These are phyloP conservation scores for Hemithea aestivaria DNA, from an alignment of 2,888 invertebrate genomes.

Conservation along the genomic window DNA sequence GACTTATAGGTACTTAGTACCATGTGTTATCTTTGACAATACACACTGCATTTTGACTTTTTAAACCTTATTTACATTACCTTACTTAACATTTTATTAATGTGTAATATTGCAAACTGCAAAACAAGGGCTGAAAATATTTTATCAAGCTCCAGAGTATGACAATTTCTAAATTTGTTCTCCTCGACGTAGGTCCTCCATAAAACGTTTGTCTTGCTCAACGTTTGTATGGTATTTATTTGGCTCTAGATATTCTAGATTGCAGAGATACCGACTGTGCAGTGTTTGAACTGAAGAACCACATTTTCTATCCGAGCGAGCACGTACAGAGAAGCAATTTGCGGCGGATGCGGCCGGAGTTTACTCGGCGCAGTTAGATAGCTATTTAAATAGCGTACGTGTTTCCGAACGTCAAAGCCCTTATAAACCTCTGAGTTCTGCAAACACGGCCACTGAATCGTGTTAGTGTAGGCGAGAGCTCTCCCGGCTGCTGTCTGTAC, in stretches of 20 bases:
- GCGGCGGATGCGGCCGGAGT: conserved; percentile 34
- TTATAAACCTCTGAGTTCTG: conserved; percentile 70
- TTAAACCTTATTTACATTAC: no score
- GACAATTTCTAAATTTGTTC: no score
- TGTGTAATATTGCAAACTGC: no score
- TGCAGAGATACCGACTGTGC: conserved; percentile 8
- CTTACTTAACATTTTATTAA: no score
- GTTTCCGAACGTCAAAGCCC: conserved; percentile 69
- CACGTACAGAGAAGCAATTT: conserved; percentile 42
- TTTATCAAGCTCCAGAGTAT: no score
- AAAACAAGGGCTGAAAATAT: no score
- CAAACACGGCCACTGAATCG: conserved; percentile 74
- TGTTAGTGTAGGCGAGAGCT: conserved; percentile 70
- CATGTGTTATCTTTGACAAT: no score
- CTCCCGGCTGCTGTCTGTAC: conserved; percentile 73
- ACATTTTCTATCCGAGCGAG: conserved; percentile 28
- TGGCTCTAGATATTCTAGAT: not conserved
- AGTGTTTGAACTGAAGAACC: conserved; percentile 7
- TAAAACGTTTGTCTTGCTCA: no score
- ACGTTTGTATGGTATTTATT: no score
- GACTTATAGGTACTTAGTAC: no score
- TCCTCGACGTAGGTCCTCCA: no score
- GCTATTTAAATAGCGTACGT: conserved; percentile 52
- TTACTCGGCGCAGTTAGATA: conserved; percentile 34
- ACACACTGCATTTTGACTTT: no score